Conservation (phyloP, 2,797 vertebrate species). For the Enteromius unitaeniatus region DNA sequence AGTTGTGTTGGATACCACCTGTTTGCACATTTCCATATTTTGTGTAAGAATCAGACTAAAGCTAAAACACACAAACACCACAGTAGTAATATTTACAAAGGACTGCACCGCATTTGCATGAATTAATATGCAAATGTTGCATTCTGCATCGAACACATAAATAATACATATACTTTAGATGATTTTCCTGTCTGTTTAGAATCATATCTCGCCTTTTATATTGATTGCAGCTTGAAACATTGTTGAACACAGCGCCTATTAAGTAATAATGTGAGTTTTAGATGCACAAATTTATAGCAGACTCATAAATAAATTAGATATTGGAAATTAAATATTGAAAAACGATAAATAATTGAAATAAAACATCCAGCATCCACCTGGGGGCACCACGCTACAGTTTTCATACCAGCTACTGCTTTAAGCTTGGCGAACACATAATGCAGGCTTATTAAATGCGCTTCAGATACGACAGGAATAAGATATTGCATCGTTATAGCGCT, state of each 20-base stretch:
- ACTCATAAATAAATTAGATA: conserved; percentile 29
- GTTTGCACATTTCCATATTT: conserved; percentile 9
- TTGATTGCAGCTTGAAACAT: neutral
- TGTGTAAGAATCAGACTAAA: neutral
- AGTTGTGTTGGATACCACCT: conserved; percentile 9
- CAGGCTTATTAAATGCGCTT: conserved; percentile 48
- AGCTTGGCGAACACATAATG: conserved; percentile 43
- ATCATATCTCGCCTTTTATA: conserved; percentile 1
- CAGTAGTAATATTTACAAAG: neutral
- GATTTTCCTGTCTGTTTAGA: conserved; percentile 8
- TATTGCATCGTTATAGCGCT: conserved; percentile 39
- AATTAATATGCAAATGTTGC: conserved; percentile 26
- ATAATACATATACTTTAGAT: conserved; percentile 23
- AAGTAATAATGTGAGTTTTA: conserved; percentile 24
- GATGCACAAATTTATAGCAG: neutral
- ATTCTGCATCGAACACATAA: conserved; percentile 15
- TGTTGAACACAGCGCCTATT: conserved; percentile 2
- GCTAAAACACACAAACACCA: conserved; percentile 2
- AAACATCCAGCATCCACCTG: conserved; percentile 24
- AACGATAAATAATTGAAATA: conserved; percentile 16
- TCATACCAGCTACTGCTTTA: neutral
- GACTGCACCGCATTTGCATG: conserved; percentile 3
- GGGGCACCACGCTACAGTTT: conserved; percentile 17
- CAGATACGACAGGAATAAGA: conserved; percentile 49
- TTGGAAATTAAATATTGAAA: conserved; percentile 15